Evolutionary conservation across 2,797 vertebrate species (phyloP), one percentile per base, ranked within the genome.

Genomic region (Arrhamphus sclerolepis): DNA sequence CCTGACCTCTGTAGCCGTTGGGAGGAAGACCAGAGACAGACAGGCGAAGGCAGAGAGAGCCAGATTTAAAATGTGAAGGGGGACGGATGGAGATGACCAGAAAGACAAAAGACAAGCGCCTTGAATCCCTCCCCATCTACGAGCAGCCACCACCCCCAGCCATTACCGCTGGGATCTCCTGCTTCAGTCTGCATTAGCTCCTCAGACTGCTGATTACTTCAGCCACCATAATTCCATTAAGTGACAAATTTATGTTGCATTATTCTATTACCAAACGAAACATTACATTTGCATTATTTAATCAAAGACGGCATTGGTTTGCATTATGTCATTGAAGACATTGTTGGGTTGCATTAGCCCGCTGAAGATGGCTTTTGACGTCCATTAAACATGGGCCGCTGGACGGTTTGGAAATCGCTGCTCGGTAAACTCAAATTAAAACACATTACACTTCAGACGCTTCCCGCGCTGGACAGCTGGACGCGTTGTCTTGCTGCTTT

Each of bases 251-350:
- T 79, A 90, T 88, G 81, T 67, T 72, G 7, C 87, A 78, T 90
- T 87, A 89, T 90, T 86, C 78, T 81, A 84, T 90, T 90, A 88
- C 70, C 38, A 46, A 58, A 78, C 62, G 8, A 84, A 81, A 66
- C 81, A 82, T 82, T 78, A 64, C 83, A 86, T 90, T 86, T 87
- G 87, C 88, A 87, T 88, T 80, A 90, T 87, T 87, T 81, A 84
- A 90, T 90, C 80, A 80, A 65, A 83, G 81, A 81, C 72, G 53
- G 68, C 78, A 75, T 79, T 76, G 83, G 75, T 82, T 87, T 86
- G 80, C 85, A 84, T 89, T 68, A 88, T 80, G 77, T 82, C 82
- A 53, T 89, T 86, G 85, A 84, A 86, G 81, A 86, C 50, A 78
- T 84, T 59, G 70, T 72, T 72, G 82, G 83, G 64, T 62, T 82